phyloP scores from a whole-genome alignment of 2,113 vertebrate species.

The Myiagra hebetior region DNA sequence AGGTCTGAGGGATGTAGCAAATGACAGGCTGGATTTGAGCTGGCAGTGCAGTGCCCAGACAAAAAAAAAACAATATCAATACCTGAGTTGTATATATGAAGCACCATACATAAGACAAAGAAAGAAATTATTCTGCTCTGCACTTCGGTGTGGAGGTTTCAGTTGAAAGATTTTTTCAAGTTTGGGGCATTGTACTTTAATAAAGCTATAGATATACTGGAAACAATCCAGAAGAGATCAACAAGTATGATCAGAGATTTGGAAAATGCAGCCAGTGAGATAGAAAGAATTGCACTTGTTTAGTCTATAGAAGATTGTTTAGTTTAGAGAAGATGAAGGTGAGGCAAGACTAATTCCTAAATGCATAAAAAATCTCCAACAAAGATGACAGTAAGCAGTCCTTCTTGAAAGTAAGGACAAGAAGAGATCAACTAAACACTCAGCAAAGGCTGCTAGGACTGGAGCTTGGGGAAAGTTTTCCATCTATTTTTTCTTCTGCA shows the following conservation, averaged over 20 bases:
- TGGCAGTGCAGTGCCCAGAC: background rate
- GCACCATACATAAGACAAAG: background rate
- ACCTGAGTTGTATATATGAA: background rate
- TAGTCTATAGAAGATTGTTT: slow-evolving; percentile 1
- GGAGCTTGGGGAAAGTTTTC: background rate
- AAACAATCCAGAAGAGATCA: background rate
- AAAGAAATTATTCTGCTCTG: background rate
- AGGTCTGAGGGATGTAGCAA: background rate
- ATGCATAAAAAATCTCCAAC: background rate
- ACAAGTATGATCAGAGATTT: background rate
- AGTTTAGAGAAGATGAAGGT: background rate
- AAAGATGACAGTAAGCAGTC: background rate
- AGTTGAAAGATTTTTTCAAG: background rate
- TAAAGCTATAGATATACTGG: background rate
- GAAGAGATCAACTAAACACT: background rate
- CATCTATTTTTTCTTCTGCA: too few relatives aligned
- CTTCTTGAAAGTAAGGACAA: background rate
- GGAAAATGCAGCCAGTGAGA: background rate
- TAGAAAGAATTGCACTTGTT: slow-evolving; percentile 6
- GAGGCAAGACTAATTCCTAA: background rate
- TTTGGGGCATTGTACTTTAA: background rate
- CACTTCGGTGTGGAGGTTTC: background rate
- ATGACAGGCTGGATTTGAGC: background rate
- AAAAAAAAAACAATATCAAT: background rate
- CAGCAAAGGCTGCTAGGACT: background rate